A percentile compares a stretch with the other conserved stretches of the same genome.
Conservation (phyloP, 1,140 invertebrate genomes). For the Orchestia grillus region DNA sequence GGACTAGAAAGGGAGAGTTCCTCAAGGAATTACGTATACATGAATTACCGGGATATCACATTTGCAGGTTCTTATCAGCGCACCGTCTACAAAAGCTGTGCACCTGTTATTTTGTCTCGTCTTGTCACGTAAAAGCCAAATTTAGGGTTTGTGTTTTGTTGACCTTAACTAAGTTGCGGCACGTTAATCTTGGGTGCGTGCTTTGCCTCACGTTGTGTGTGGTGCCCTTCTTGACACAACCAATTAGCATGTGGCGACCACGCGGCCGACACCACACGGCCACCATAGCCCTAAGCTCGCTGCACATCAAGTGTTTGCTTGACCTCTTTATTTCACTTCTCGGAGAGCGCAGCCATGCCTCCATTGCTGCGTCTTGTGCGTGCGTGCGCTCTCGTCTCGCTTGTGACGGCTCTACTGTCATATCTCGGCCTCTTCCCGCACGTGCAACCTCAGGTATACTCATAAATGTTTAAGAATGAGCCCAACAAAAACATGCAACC, state of each 20-base stretch:
- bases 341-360: not conserved
- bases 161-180: not conserved
- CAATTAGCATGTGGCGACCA: constrained; percentile 13
- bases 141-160: not conserved
- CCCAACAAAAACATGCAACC: not conserved
- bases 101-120: not conserved
- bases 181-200: not conserved
- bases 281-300: constrained; percentile 27
- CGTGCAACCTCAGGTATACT: not conserved
- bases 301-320: constrained; percentile 15
- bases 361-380: not conserved
- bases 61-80: not conserved
- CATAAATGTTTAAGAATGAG: not conserved
- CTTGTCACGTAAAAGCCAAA: not conserved
- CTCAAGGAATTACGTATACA: not conserved
- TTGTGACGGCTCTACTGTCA: not conserved
- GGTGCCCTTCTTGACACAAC: not conserved
- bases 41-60: not conserved
- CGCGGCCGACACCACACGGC: not conserved
- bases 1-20: not conserved
- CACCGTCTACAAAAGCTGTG: not conserved
- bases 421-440: not conserved
- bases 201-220: constrained; percentile 23
- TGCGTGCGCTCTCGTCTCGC: not conserved
- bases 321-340: constrained; percentile 41